Base-by-base conservation (phyloP, 2,888 invertebrate species). In the Actias luna region DNA sequence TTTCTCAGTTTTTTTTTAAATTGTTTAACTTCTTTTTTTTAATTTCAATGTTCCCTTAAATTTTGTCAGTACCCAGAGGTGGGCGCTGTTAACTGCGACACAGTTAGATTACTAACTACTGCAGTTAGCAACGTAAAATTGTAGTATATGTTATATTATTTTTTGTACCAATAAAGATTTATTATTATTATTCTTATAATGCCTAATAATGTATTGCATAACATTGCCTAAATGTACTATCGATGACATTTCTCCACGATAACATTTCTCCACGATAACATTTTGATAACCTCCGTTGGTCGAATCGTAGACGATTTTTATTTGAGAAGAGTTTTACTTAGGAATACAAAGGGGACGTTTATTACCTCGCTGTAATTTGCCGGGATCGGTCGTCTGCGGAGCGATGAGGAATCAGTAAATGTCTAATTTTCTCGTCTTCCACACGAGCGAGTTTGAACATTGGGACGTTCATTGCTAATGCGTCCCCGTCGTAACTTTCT, bases 401-500 rank as follows among this genome's bases (percentile, higher is more conserved):
- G 29, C 29, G 27, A 8, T 55, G 55, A 29, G 29, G 55, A 29
- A n/a, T 55, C 55, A 55, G 55, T 55, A 29, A 29, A 29, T 55
- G 55, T 55, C 29, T 29, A 55, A 55, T 55, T 55, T 55, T 55
- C 55, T 55, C 25, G 12, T 25, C 46, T 50, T 25, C 55, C 29
- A 29, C 29, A 29, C 27, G 55, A 29, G n/a, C 29, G 55, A 55
- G 29, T 55, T 55, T 16, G 55, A 55, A 55, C 55, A 55, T 29
- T 29, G 29, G 7, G 55, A 29, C 55, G 55, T 8, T 29, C 29
- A 46, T 46, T 7, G 8, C 46, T 46, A 55, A 55, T 55, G 55
- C 16, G n/a, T 29, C n/a, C n/a, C n/a, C 27, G 55, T 29, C 55
- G n/a, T 8, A 16, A 29, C 16, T 46, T 7, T 50, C 22, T 50